Evolutionary conservation across 2,888 invertebrate genomes (phyloP).

Genomic region (Drosophila lacicola): DNA sequence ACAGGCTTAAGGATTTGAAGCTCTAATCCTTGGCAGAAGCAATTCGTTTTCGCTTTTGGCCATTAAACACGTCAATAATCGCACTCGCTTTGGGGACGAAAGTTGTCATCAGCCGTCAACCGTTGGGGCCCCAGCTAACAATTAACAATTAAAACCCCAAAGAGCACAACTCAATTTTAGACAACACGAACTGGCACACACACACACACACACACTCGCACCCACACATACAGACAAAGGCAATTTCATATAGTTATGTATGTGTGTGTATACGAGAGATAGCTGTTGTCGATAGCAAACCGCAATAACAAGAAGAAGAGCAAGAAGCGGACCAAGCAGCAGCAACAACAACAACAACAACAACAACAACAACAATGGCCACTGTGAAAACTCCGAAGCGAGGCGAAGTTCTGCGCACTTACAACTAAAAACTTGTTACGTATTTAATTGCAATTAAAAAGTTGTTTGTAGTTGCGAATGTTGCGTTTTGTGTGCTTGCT

Average conservation of each 20-base stretch:
- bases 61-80: conserved; percentile 60
- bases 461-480: conserved; percentile 80
- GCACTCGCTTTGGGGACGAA: conserved; percentile 26
- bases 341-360: conserved; percentile 23
- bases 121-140: conserved; percentile 64
- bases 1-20: conserved; percentile 11
- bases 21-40: conserved; percentile 14
- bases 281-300: conserved; percentile 56
- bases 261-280: conserved; percentile 38
- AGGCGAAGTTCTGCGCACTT: conserved; percentile 69
- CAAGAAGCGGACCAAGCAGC: conserved; percentile 10
- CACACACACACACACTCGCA: conserved; percentile 9
- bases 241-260: conserved; percentile 55
- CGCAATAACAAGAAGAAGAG: conserved; percentile 43
- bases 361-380: conserved; percentile 48
- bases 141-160: conserved; percentile 81
- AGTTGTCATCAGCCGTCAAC: conserved; percentile 65
- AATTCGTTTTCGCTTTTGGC: conserved; percentile 16
- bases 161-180: conserved; percentile 79
- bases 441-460: conserved; percentile 81
- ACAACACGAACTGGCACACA: conserved; percentile 30
- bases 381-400: conserved; percentile 51
- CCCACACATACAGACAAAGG: conserved; percentile 31
- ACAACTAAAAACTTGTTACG: conserved; percentile 82
- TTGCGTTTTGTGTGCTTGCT: conserved; percentile 46